Percentiles rank a stretch among this genome's conserved stretches.
Conservation (phyloP, 2,113 vertebrate genomes). For the Chroicocephalus ridibundus region DNA sequence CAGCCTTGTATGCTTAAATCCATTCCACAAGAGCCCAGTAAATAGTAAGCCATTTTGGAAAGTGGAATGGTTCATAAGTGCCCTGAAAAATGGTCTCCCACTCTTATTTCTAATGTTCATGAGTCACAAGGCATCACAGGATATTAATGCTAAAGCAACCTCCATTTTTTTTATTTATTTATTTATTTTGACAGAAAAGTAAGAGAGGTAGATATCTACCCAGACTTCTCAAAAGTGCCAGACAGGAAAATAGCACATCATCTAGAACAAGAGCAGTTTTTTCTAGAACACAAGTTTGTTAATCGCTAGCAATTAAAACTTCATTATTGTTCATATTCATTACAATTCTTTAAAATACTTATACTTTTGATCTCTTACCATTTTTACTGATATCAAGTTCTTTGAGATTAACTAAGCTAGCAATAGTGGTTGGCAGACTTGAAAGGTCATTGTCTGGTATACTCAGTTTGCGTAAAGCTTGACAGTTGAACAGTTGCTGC, state of each 20-base stretch:
- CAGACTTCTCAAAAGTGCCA: background rate
- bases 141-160: background rate
- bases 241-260: background rate
- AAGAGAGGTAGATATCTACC: background rate
- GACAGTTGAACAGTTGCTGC: slow-evolving; percentile 99
- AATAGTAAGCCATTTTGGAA: background rate
- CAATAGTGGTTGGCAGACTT: slow-evolving; percentile 92
- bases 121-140: fast-evolving
- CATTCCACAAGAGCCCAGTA: background rate
- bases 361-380: slow-evolving; percentile 76
- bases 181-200: background rate
- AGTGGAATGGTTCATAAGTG: fast-evolving
- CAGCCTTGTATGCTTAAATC: background rate
- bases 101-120: background rate
- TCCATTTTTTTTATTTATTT: background rate
- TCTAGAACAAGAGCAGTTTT: background rate
- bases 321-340: background rate
- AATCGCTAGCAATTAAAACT: fast-evolving
- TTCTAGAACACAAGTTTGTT: background rate
- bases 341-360: background rate
- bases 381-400: slow-evolving; percentile 99
- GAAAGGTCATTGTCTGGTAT: slow-evolving; percentile 98
- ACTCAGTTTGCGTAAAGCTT: slow-evolving; percentile 95
- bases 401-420: slow-evolving; percentile 96
- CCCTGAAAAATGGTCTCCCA: background rate